Base-by-base conservation (phyloP, 64 coral and sea anemone species). In the Acropora tenuis region DNA sequence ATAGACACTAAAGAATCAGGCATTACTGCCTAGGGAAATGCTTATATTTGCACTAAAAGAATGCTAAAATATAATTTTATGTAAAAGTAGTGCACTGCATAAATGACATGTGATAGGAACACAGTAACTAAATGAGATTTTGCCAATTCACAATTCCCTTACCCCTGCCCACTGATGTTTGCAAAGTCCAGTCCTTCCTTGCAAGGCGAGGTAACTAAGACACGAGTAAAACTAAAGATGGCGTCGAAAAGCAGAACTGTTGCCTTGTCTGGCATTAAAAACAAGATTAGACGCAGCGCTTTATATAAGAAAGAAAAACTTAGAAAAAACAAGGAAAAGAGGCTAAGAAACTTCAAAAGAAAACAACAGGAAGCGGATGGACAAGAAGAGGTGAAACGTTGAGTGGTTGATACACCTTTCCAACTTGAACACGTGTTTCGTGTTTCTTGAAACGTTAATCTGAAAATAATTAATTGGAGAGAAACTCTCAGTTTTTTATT, bases 271-370 rank as follows among this genome's bases (percentile, higher is more conserved):
- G 83, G 74, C 50, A 93, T 99, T n/a, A 99, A 69, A 84, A 99
- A 99, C 83, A 95, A 94, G 69, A 43, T 89, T 76, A 77, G 74
- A 94, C 71, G 97, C 50, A 89, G 88, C 9, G 42, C 85, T 18
- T 74, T 94, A 6, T 99, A 91, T 68, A 87, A 86, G 63, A 93
- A 91, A 71, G 91, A 95, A 59, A 99, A 99, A 79, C 16, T 91
- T 1, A 96, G 66, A 44, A 99, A 92, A 66, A 74, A 74, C 74
- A 95, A 96, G 74, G 97, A 99, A n/a, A 96, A 96, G 71, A 99
- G 76, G 44, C 94, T 93, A 86, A 91, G 79, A 15, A 93, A 89
- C 78, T 90, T 77, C 43, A 99, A 99, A 72, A 46, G 94, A 41
- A 99, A 99, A 88, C 83, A 86, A 41, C 88, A 99, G 42, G 94